Base-by-base conservation (phyloP, 2,888 invertebrate genomes). In the Nemoura dubitans region DNA sequence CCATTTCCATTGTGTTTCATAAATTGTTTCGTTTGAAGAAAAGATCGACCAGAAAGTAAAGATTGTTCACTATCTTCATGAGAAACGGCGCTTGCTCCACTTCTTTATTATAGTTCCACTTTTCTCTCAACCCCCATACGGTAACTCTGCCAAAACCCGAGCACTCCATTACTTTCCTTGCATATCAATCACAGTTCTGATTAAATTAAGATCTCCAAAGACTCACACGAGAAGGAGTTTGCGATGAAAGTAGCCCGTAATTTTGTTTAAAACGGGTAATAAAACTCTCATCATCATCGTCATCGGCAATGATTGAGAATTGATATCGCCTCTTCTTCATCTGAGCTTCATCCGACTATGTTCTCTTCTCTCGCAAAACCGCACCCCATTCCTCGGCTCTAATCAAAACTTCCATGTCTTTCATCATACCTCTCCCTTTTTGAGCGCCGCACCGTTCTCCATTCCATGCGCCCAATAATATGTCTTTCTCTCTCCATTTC, bases 291-390 rank as follows among this genome's bases (percentile, higher is more conserved):
- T 59, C 59, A 59, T 59, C 59, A 59, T 59, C 59, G 59, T 59
- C 59, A 59, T 59, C 59, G 59, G 59, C 59, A 59, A 59, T 59
- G 59, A 59, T 59, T 59, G 59, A 59, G 59, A 59, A 59, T 59
- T 59, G 59, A 59, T 59, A 59, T 59, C 59, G 59, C 59, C 21
- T 21, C 59, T 59, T 59, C 59, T 59, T 59, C 59, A 21, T 59
- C 21, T 59, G 3, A 3, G 16, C 59, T 59, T 59, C 59, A 59
- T 59, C 59, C 21, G 1, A 21, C 59, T 16, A 21, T 59, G 59
- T 59, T 59, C 59, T 21, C 59, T 59, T 59, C 59, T 21, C 59
- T 21, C 21, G 21, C 21, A 59, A 59, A n/a, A 59, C 59, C 59
- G 59, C 59, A 59, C 59, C 21, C 59, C 59, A 7, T 21, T 1